These are phyloP conservation scores for Myiozetetes cayanensis DNA, from an alignment of 2,113 vertebrate genomes.

Conservation along the genomic window DNA sequence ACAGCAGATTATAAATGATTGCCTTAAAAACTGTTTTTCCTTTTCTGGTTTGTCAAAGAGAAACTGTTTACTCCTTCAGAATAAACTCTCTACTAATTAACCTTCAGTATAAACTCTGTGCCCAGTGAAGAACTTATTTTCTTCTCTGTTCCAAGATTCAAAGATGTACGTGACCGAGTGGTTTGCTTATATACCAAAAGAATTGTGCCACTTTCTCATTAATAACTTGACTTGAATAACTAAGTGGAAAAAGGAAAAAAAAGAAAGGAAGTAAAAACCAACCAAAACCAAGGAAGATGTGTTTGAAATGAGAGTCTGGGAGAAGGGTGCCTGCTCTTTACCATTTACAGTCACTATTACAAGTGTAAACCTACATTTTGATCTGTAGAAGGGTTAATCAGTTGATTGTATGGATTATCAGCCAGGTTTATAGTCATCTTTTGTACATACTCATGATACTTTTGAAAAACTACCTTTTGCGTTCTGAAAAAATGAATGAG, in stretches of 20 bases:
- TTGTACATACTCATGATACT: neutral
- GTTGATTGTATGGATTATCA: neutral
- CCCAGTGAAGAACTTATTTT: neutral
- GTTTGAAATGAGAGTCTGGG: neutral
- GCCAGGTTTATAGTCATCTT: neutral
- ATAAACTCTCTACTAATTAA: neutral
- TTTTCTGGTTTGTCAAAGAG: neutral
- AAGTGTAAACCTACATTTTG: neutral
- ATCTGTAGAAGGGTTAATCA: neutral
- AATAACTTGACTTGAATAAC: neutral
- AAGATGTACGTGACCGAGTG: neutral
- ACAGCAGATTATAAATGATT: neutral
- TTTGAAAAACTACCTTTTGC: neutral
- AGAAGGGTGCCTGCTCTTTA: neutral
- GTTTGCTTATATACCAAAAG: neutral
- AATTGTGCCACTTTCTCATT: neutral
- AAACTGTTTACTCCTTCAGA: neutral
- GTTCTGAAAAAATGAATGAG: neutral
- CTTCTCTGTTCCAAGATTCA: neutral
- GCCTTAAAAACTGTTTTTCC: neutral
- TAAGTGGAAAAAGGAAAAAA: neutral
- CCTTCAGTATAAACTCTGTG: neutral
- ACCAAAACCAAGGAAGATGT: neutral
- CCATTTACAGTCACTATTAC: neutral
- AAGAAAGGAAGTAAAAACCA: neutral